phyloP scores from a whole-genome alignment of 2,113 vertebrate species.

The Columbina picui region DNA sequence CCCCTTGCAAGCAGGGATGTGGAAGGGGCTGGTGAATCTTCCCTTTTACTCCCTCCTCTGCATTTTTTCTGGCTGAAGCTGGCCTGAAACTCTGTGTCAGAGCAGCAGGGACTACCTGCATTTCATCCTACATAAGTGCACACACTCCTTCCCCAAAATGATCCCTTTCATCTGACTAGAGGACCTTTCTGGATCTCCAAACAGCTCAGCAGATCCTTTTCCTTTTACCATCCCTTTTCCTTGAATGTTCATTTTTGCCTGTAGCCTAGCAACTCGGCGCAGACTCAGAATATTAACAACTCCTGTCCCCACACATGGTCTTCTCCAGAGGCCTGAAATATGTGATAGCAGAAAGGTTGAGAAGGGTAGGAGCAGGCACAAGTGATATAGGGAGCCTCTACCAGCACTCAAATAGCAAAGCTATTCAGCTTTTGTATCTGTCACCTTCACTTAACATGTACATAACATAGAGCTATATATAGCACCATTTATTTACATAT shows the following conservation, averaged over 20 bases:
- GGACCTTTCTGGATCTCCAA: conserved; percentile 21
- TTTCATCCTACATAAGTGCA: neutral
- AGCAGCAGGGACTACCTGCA: neutral
- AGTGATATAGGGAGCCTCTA: neutral
- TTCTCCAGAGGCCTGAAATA: conserved; percentile 60
- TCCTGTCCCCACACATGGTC: conserved; percentile 50
- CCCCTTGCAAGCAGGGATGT: accelerated
- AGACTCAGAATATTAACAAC: conserved; percentile 67
- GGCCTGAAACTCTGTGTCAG: neutral
- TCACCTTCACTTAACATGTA: conserved; percentile 50
- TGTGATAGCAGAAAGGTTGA: conserved; percentile 1
- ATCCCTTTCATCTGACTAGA: neutral
- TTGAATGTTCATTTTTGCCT: conserved; percentile 71
- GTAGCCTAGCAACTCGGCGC: conserved; percentile 71
- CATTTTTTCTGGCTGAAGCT: neutral
- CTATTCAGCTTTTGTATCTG: conserved; percentile 42
- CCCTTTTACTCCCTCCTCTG: neutral
- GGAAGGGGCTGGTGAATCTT: neutral
- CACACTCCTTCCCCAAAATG: neutral
- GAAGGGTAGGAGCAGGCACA: neutral
- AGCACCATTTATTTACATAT: conserved; percentile 57
- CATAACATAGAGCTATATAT: conserved; percentile 46
- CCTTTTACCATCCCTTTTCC: conserved; percentile 39
- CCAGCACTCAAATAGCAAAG: conserved; percentile 25
- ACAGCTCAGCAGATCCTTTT: conserved; percentile 53